These are phyloP conservation scores for Diorhabda sublineata DNA, from an alignment of 1,140 invertebrate species.

Conservation along the genomic window DNA sequence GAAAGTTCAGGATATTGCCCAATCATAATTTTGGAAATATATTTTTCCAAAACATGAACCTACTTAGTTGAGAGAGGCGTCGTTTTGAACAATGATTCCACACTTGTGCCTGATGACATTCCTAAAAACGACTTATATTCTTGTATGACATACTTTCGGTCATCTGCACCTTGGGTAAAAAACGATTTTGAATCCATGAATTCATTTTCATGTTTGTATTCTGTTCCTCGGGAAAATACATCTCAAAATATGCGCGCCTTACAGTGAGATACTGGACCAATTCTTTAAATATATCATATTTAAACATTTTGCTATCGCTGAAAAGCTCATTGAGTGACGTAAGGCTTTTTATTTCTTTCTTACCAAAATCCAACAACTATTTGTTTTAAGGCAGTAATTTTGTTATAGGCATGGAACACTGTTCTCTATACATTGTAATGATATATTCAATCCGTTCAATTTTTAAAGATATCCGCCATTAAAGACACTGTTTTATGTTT, in stretches of 20 bases:
- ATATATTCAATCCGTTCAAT: background rate
- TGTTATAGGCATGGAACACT: slow-evolving; percentile 8
- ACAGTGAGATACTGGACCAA: background rate
- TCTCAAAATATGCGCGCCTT: background rate
- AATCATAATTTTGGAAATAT: no score
- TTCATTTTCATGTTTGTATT: slow-evolving; percentile 8
- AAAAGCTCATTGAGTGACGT: no score
- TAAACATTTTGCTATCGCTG: no score
- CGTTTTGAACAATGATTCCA: slow-evolving; percentile 13
- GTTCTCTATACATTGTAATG: background rate
- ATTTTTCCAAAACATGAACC: no score
- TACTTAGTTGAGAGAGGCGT: background rate
- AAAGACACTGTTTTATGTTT: background rate
- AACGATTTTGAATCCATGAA: slow-evolving; percentile 7
- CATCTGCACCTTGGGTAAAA: background rate
- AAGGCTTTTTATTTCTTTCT: no score
- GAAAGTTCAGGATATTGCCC: no score
- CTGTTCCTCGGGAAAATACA: slow-evolving; percentile 11
- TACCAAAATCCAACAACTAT: background rate
- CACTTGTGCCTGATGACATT: slow-evolving; percentile 8
- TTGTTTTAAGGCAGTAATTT: background rate
- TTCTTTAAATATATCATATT: no score
- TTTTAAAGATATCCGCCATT: slow-evolving; percentile 1
- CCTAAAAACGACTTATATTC: slow-evolving; percentile 1
- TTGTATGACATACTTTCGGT: slow-evolving; percentile 10